Evolutionary conservation across 2,113 vertebrate genomes (phyloP).

Genomic region (Cardinalis cardinalis): DNA sequence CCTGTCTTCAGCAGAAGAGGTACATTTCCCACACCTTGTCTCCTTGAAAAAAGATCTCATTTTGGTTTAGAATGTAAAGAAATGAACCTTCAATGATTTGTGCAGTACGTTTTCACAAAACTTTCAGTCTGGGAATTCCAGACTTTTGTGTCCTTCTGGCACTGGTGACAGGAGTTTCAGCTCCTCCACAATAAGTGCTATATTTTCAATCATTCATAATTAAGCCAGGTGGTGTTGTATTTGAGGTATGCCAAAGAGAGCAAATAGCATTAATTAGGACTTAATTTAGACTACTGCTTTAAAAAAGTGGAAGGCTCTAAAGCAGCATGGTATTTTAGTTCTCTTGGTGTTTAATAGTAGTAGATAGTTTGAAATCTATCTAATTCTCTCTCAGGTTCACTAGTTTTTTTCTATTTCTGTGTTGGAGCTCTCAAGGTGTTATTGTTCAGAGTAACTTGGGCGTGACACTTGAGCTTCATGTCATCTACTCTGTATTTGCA

Average conservation of each 20-base stretch:
- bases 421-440: not conserved
- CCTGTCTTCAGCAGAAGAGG: not conserved
- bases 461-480: not conserved
- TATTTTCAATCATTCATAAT: not conserved
- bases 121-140: not conserved
- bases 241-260: not conserved
- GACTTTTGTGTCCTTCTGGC: not conserved
- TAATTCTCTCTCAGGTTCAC: not conserved
- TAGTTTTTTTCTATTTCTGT: not conserved
- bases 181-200: fast-evolving
- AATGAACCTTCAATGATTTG: not conserved
- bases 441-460: not conserved
- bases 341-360: not conserved
- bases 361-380: not conserved
- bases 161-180: not conserved
- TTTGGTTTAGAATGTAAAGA: not conserved
- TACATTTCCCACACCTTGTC: not conserved
- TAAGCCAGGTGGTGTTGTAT: not conserved
- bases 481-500: not conserved
- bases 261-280: not conserved
- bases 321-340: not conserved
- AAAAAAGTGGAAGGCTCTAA: not conserved
- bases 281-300: not conserved
- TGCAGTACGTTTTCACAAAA: not conserved
- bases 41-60: not conserved